Conservation (phyloP, 2,797 vertebrate species). For the Diceros bicornis region DNA sequence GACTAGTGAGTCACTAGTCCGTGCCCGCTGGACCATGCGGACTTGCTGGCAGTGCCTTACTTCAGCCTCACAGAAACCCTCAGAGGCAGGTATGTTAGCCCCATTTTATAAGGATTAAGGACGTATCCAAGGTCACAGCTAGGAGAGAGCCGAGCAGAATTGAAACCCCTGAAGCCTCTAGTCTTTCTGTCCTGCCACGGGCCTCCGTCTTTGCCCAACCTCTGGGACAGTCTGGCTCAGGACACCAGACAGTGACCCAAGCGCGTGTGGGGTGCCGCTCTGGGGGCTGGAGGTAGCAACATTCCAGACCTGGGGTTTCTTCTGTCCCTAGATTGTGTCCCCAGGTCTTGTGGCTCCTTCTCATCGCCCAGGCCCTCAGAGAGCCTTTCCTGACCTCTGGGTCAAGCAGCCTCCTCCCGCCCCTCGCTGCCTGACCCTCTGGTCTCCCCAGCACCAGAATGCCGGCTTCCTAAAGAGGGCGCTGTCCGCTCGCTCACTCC, state of each 20-base stretch:
- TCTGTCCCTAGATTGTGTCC: no score
- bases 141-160: background rate
- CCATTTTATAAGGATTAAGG: no score
- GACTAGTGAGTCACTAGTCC: background rate
- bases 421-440: background rate
- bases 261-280: rapidly evolving
- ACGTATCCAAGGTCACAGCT: background rate
- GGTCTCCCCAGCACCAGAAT: background rate
- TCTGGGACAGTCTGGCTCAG: background rate
- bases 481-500: background rate
- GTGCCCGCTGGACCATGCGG: background rate
- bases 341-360: no score
- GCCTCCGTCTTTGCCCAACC: background rate
- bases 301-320: background rate
- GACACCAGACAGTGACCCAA: background rate
- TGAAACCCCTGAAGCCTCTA: background rate
- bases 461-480: background rate
- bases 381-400: background rate
- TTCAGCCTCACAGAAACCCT: background rate
- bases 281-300: background rate
- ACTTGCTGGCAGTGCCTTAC: no score
- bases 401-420: background rate
- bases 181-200: background rate
- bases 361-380: background rate
- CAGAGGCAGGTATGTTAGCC: background rate